Evolutionary conservation across 2,113 vertebrate genomes (phyloP).

Genomic region (Psammodynastes pulverulentus): DNA sequence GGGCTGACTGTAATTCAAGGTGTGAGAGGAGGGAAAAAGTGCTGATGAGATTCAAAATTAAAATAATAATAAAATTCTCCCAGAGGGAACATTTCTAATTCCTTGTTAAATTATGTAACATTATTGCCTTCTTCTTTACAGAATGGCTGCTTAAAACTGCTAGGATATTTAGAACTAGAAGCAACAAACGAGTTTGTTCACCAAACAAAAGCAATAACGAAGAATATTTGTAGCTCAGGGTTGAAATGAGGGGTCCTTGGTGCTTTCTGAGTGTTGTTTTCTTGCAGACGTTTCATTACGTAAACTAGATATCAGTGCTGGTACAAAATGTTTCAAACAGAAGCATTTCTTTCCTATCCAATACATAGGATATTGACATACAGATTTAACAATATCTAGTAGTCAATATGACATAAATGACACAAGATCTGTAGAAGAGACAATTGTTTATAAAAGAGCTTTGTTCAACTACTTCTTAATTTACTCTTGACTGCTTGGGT

Average conservation of each 20-base stretch:
- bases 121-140: slow-evolving; percentile 9
- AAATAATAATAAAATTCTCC: slow-evolving; percentile 35
- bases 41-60: slow-evolving; percentile 46
- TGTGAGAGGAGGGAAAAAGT: slow-evolving; percentile 13
- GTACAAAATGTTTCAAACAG: background rate
- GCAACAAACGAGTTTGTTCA: background rate
- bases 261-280: background rate
- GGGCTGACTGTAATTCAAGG: slow-evolving; percentile 36
- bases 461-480: background rate
- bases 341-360: background rate
- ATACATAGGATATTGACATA: background rate
- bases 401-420: background rate
- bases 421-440: background rate
- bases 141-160: slow-evolving; percentile 34
- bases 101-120: slow-evolving; percentile 33
- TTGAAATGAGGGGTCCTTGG: background rate
- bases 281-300: background rate
- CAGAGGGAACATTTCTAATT: slow-evolving; percentile 37
- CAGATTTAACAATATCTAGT: background rate
- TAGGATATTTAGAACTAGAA: background rate
- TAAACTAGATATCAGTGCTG: background rate
- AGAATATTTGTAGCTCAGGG: background rate
- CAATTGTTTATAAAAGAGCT: background rate
- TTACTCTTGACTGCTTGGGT: background rate
- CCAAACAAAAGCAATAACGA: background rate